Base-by-base conservation (phyloP, 2,888 invertebrate genomes). In the Argyresthia albistria region DNA sequence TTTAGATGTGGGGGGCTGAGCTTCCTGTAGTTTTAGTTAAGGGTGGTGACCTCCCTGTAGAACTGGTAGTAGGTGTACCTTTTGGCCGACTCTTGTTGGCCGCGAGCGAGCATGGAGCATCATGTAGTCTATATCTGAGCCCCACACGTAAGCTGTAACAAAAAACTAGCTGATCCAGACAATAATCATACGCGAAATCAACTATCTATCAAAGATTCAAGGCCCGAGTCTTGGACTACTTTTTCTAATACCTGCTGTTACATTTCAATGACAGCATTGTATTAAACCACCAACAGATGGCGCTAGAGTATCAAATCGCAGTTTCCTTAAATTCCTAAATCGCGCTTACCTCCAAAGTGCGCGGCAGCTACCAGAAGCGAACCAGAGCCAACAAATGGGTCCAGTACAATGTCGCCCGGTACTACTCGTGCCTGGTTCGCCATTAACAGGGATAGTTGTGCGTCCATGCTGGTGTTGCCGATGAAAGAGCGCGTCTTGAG, bases 391-490 rank as follows among this genome's bases (percentile, higher is more conserved):
- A 96, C 98, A 84, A 99, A 99, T 0, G 99, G 99, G 80, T 99
- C 99, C 39, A 96, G 88, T 39, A 97, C 92, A 0, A 99, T 62
- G 67, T 94, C 92, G 0, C 93, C 93, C 0, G 80, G 63, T 52
- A 81, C 76, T 6, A 96, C 91, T 74, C 92, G 88, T 0, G 95
- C 97, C 80, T 98, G 94, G 83, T 99, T 99, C 0, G 97, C 95
- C 97, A 98, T 98, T 53, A 99, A 83, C 49, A 99, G 80, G 0
- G 98, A 94, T 7, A 99, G 86, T 64, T 96, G 95, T 0, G 99
- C 94, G 74, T 99, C 99, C 99, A 99, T 99, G 61, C 97, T 97
- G 0, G 99, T 99, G 76, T 99, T 99, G 11, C 98, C 97, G 65
- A 99, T 98, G 76, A 99, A 99, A 76, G 94, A 94, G 1, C 99